Evolutionary conservation across 2,113 vertebrate genomes (phyloP), one percentile per base, ranked within the genome.

Genomic region (Furnarius figulus): DNA sequence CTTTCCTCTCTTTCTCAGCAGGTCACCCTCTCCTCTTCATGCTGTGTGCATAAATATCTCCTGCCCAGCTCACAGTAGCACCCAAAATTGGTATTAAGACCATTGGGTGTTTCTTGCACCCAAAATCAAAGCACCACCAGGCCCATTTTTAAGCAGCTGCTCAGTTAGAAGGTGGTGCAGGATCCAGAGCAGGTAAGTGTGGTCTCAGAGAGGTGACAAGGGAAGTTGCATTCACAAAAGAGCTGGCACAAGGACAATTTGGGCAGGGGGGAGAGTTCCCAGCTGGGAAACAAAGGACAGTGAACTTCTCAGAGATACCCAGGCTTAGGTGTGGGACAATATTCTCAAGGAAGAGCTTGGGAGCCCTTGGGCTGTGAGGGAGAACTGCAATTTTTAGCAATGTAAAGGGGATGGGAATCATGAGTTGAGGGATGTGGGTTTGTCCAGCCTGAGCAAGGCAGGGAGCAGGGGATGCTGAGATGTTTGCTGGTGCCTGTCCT

Each of bases 121-220:
- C 59, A 56, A 55, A 85, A 85, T 70, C 30, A 61, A 61, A 78
- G 55, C 70, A 50, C 79, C 90, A 85, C 68, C 46, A 88, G 84
- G 68, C 74, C 70, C 75, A n/a, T 87, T 92, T 87, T 85, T 73
- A 90, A 82, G 75, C 63, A 86, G 85, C 77, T 65, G 56, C 85
- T 37, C 15, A 22, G 35, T 15, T 15, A 46, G 81, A 87, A 89
- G 67, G 76, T 50, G 72, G 40, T 33, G 55, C 79, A 88, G 25
- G 44, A 35, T 14, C 39, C 55, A n/a, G 50, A 62, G 49, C 55
- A 42, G 75, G 79, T 61, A 70, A 77, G 35, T 86, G 67, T 35
- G 42, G 16, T 70, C 50, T 92, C 52, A 37, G 56, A 68, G 80
- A 50, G 66, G 83, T 59, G 59, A 8, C 25, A 40, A 49, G 58